phyloP scores from a whole-genome alignment of 2,888 invertebrate genomes.

The Phymatocera aterrima region DNA sequence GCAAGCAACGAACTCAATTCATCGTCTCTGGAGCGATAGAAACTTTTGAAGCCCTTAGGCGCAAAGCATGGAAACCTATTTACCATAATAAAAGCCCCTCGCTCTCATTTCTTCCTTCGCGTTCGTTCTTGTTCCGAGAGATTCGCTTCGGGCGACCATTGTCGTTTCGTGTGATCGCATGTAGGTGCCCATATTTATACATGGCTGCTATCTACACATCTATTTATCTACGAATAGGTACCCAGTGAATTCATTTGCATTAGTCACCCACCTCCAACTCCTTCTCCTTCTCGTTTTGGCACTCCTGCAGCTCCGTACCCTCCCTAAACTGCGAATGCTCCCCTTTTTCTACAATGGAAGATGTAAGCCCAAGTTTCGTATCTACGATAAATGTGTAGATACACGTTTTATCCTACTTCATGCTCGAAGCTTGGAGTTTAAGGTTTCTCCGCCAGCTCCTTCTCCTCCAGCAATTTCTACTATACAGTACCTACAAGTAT shows the following conservation, averaged over 20 bases:
- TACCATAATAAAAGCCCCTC: slow-evolving; percentile 31
- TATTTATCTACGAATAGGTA: not conserved
- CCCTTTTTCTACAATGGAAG: not conserved
- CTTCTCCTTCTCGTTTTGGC: not conserved
- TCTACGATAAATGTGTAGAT: not conserved
- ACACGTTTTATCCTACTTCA: not conserved
- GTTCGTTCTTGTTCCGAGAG: not conserved
- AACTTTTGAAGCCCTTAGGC: not conserved
- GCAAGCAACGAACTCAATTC: too few relatives aligned
- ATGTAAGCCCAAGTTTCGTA: not conserved
- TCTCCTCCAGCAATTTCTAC: not conserved
- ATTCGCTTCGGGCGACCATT: not conserved
- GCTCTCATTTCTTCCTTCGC: not conserved
- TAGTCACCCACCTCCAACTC: not conserved
- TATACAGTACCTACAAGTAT: not conserved
- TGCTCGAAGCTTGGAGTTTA: slow-evolving; percentile 4
- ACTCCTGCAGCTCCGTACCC: too few relatives aligned
- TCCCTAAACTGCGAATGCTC: not conserved
- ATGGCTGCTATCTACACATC: not conserved
- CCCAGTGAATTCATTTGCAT: slow-evolving; percentile 35
- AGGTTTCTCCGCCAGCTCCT: not conserved
- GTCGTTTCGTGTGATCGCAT: not conserved
- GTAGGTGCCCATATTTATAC: not conserved
- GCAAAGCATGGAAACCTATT: slow-evolving; percentile 26
- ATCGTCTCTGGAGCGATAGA: too few relatives aligned